These are phyloP conservation scores for Carettochelys insculpta DNA, from an alignment of 2,113 vertebrate genomes.

Conservation along the genomic window DNA sequence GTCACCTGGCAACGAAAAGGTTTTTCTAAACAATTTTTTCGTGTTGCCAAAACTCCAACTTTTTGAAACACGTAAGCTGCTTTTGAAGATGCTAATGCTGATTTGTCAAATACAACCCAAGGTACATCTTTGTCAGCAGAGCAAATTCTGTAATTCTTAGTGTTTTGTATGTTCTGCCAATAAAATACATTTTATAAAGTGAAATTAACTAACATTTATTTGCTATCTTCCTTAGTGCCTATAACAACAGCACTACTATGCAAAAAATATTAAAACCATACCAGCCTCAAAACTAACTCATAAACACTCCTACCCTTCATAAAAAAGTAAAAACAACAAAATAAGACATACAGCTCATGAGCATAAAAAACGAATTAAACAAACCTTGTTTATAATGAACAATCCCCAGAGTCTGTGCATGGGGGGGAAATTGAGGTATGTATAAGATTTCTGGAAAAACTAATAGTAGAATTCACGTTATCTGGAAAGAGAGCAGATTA, in stretches of 20 bases:
- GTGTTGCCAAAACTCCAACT: slow-evolving; percentile 78
- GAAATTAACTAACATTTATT: background rate
- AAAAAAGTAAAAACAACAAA: background rate
- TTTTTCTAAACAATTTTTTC: slow-evolving; percentile 78
- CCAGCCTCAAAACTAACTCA: background rate
- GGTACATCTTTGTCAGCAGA: slow-evolving; percentile 41
- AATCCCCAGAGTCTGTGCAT: background rate
- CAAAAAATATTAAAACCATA: background rate
- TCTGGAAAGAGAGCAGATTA: background rate
- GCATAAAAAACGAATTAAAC: background rate
- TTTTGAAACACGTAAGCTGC: slow-evolving; percentile 75
- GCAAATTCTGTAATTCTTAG: slow-evolving; percentile 9
- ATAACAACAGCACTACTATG: background rate
- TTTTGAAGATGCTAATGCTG: slow-evolving; percentile 37
- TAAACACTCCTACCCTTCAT: background rate
- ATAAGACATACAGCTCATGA: background rate
- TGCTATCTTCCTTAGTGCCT: accelerated
- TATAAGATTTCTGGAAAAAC: background rate
- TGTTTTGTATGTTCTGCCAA: background rate
- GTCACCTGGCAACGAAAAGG: slow-evolving; percentile 83
- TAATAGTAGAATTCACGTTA: background rate
- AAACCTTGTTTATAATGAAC: accelerated
- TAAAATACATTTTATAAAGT: background rate
- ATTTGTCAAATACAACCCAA: slow-evolving; percentile 39
- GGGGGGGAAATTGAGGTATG: background rate